Evolutionary conservation across 2,888 invertebrate genomes (phyloP), one percentile per base, ranked within the genome.

Genomic region (Drosophila phalerata): DNA sequence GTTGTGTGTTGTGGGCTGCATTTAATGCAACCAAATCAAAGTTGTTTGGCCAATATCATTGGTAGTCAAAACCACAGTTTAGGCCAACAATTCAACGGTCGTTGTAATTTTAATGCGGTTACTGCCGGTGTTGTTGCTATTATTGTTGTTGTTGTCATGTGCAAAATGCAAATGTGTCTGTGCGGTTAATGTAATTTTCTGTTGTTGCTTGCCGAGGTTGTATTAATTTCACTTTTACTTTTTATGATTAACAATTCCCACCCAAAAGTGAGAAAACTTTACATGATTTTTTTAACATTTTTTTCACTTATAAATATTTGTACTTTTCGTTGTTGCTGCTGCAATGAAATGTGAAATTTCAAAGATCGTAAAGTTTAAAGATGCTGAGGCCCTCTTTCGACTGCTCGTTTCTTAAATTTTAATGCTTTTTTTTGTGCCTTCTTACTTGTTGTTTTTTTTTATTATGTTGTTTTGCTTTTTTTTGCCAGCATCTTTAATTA

Each of bases 191-290:
- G 77, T 84, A 74, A 82, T 81, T 76, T 85, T 58, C 60, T 67
- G 55, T 63, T 65, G 69, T 56, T 73, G 60, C 47, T 72, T 67
- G 64, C 64, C 63, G 72, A 52, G 67, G 57, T 69, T 76, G 86
- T 78, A 84, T 88, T 88, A 84, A 90, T 89, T 88, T 89, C 84
- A 88, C 88, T 88, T 88, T 88, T 88, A 86, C 82, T 88, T 86
- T 81, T 86, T 79, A 73, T 84, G 85, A 85, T 89, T 85, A 78
- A 81, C 81, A 89, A 85, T 86, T 86, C 89, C 89, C 89, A 89
- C 85, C 85, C 89, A 87, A 85, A 88, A 84, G 67, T 71, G 87
- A 84, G 79, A 84, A 84, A 83, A 81, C 77, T 74, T 72, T 77
- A 84, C 86, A 88, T 88, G 85, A 83, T 69, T 77, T 73, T 73